Base-by-base conservation (phyloP, 2,888 invertebrate genomes). In the Drosophila barbarae region DNA sequence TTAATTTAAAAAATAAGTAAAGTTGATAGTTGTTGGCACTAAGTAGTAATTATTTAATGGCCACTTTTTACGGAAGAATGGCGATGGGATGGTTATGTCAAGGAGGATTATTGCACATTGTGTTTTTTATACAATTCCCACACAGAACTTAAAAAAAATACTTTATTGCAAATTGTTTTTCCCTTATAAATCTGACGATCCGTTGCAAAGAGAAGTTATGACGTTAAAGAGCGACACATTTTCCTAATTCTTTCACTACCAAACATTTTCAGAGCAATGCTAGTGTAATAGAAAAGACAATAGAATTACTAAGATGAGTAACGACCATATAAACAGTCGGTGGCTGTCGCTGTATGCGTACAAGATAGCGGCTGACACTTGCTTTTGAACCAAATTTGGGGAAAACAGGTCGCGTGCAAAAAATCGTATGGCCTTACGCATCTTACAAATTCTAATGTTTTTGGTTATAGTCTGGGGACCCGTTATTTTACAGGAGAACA, bases 21-120 rank as follows among this genome's bases (percentile, higher is more conserved):
- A 18, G 13, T 18, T 23, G 23, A 13, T 41, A n/a, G 23, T 41
- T 8, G 23, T 41, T 46, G 46, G 46, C 46, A 46, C 46, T 18
- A 13, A 13, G 30, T 46, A 46, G 7, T 46, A 46, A 30, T 46
- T 30, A 12, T 46, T 46, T 18, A 18, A 46, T 46, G 46, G 46
- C 46, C 46, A 46, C 46, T 30, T 30, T 30, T 46, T 30, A 46
- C 30, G 46, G 21, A 54, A 50, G 30, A 30, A 18, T 47, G 50
- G 47, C 47, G 47, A 50, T 21, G n/a, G n/a, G 32, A n/a, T 30
- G 8, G 5, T 46, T 46, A 13, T 18, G 46, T 46, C 30, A 5
- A 46, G 18, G 30, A 46, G 28, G 46, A 46, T 13, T 46, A 46
- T 46, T 46, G 46, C 46, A 46, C 46, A 30, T 30, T 13, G 30